Percentiles rank a stretch among this genome's conserved stretches.
Conservation (phyloP, 64 coral and sea anemone species). For the Dendrophyllia cribrosa region DNA sequence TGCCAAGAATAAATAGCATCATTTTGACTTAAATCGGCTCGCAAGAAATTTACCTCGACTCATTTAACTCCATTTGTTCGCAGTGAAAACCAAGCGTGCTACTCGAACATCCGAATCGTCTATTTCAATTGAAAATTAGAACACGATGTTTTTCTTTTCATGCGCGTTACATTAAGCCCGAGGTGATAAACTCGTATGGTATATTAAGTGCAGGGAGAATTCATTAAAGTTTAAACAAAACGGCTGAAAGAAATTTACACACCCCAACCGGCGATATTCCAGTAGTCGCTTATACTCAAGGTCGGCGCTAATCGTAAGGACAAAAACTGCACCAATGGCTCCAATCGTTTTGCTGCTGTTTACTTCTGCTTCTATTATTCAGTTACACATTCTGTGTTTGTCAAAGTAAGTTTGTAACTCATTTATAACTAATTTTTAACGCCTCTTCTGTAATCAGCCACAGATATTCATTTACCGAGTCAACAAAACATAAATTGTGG, state of each 20-base stretch:
- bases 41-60: no score
- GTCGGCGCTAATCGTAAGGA: background rate
- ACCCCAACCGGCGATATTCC: background rate
- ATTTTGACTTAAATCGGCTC: no score
- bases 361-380: background rate
- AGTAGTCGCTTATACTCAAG: background rate
- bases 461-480: background rate
- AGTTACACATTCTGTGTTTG: background rate
- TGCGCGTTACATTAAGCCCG: background rate
- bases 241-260: background rate
- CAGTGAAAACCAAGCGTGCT: no score
- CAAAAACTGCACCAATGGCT: background rate
- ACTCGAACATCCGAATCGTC: no score
- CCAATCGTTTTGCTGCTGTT: background rate
- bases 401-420: background rate
- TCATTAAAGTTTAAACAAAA: slow-evolving; percentile 16
- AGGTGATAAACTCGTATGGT: background rate
- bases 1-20: no score
- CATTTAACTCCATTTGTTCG: no score
- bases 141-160: background rate
- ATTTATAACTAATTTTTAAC: no score
- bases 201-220: background rate
- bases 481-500: background rate
- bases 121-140: no score
- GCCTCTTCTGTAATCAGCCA: no score